Conservation (phyloP, 1,140 invertebrate genomes). For the Drosophila sproati region DNA sequence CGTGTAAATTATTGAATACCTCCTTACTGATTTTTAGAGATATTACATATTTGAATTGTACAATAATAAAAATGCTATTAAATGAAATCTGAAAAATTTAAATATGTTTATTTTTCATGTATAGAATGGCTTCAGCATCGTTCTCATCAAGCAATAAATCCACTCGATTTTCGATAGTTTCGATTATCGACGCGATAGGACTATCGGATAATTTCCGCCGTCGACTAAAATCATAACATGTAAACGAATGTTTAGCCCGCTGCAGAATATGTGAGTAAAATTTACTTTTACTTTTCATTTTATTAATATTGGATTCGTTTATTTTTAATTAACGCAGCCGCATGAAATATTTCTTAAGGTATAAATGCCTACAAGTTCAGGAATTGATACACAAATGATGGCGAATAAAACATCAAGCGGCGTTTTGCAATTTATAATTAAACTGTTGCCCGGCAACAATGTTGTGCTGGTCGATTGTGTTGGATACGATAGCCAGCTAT, state of each 20-base stretch:
- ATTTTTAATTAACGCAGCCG: slow-evolving; percentile 19
- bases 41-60: too few relatives aligned
- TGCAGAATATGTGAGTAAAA: neutral
- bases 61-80: too few relatives aligned
- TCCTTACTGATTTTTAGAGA: too few relatives aligned
- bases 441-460: slow-evolving; percentile 70
- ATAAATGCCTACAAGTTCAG: neutral
- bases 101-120: too few relatives aligned
- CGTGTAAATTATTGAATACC: too few relatives aligned
- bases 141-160: too few relatives aligned
- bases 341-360: neutral
- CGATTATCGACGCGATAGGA: too few relatives aligned
- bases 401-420: slow-evolving; percentile 1
- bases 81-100: too few relatives aligned
- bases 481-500: slow-evolving; percentile 68
- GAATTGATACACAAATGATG: slow-evolving; percentile 28
- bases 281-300: slow-evolving; percentile 6
- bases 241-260: neutral
- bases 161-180: too few relatives aligned
- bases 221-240: too few relatives aligned
- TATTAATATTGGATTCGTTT: slow-evolving; percentile 1
- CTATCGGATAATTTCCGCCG: too few relatives aligned
- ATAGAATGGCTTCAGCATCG: too few relatives aligned
- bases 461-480: slow-evolving; percentile 64
- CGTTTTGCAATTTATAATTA: slow-evolving; percentile 45